A percentile compares a stretch with the other conserved stretches of the same genome.
Conservation (phyloP, 2,113 vertebrate genomes). For the Ctenodactylus gundi region DNA sequence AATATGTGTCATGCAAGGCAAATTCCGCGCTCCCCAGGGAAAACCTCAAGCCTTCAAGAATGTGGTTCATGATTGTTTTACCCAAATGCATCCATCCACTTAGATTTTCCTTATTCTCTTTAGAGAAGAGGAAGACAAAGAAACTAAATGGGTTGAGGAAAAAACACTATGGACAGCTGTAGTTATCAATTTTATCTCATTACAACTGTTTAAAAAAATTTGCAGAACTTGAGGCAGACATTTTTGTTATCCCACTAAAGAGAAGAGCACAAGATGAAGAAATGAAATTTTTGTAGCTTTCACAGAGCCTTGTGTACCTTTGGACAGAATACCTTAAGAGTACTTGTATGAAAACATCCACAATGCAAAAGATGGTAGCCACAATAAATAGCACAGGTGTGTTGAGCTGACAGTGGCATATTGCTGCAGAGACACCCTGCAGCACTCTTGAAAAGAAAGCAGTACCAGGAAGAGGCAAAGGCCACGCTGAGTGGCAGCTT, state of each 20-base stretch:
- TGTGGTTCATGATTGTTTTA: not conserved
- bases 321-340: not conserved
- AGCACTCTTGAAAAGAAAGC: not conserved
- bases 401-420: not conserved
- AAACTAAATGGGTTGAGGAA: too few relatives aligned
- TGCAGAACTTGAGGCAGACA: not conserved
- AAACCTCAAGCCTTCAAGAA: not conserved
- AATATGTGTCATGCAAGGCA: not conserved
- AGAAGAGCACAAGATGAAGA: not conserved
- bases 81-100: not conserved
- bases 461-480: not conserved
- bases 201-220: not conserved
- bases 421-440: not conserved
- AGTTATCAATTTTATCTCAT: not conserved
- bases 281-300: not conserved
- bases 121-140: not conserved
- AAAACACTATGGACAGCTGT: not conserved
- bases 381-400: too few relatives aligned
- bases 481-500: not conserved
- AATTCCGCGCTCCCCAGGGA: not conserved
- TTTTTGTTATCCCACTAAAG: not conserved
- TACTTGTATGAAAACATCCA: not conserved
- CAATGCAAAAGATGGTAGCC: not conserved
- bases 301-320: not conserved
- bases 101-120: constrained; percentile 12